Evolutionary conservation across 1,140 invertebrate genomes (phyloP), one percentile per base, ranked within the genome.

Genomic region (Acromyrmex heyeri): DNA sequence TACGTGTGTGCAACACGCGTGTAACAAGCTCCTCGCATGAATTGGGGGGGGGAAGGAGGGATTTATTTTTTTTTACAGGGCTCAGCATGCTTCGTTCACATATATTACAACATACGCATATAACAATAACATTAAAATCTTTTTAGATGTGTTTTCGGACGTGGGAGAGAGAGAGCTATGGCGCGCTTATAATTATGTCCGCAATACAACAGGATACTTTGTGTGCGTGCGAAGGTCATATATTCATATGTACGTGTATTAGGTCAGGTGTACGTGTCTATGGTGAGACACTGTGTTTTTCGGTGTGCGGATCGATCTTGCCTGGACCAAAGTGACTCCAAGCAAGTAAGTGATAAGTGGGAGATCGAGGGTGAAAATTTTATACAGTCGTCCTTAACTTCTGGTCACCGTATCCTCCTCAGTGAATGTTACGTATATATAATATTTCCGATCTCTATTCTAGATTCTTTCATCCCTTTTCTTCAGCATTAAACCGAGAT

Each of bases 41-140:
- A 8, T 73, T 61, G 12, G 34, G 6, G 34, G 7, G 55, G n/a
- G 48, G 18, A 83, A 75, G 69, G 79, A 83, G 79, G 79, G 38
- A 83, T 83, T 83, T 83, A 73, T 83, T 73, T 73, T 59, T 59
- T 59, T 83, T 73, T 69, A 83, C 69, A 83, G 79, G 79, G 48
- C 55, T 83, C 67, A 50, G 79, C 79, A 83, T 83, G 79, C 79
- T 83, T 83, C 69, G 79, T 73, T 73, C 79, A 83, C 79, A 83
- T 83, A 83, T 83, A 83, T 83, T 83, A 83, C 79, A 83, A 83
- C 69, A 69, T 83, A 83, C 69, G 79, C 79, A 83, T 83, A 83
- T 83, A 83, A 83, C 79, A 83, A 83, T 83, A 83, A 83, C 79
- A 83, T 83, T 83, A 83, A 75, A 73, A 73, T 2, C 38, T 67